Evolutionary conservation across 2,797 vertebrate species (phyloP).

Genomic region (Helostoma temminkii): DNA sequence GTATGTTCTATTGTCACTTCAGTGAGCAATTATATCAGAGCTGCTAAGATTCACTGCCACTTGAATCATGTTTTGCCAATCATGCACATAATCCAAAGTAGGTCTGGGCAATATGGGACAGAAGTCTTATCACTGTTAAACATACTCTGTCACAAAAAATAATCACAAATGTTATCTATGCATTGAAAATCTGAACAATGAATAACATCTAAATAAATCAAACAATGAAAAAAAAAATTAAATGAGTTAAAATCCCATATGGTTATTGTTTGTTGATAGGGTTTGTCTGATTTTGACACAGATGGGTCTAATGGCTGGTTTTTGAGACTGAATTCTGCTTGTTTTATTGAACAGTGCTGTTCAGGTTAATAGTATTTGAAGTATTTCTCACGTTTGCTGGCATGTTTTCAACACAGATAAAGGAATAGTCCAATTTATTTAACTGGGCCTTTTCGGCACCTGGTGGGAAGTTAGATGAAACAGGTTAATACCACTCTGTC

Average conservation of each 20-base stretch:
- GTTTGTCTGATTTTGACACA: neutral
- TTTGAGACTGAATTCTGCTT: too few relatives aligned
- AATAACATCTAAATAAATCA: neutral
- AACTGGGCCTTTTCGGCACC: neutral
- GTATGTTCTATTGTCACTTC: neutral
- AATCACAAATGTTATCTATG: neutral
- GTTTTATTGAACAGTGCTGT: neutral
- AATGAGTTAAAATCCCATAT: too few relatives aligned
- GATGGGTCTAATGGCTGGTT: neutral
- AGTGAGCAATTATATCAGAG: constrained; percentile 8
- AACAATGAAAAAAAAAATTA: too few relatives aligned
- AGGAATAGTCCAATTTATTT: neutral
- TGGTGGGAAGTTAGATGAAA: neutral
- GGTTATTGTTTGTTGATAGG: too few relatives aligned
- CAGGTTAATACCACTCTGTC: neutral
- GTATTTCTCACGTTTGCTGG: neutral
- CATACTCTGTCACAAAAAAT: too few relatives aligned
- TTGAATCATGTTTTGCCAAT: neutral
- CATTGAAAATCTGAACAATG: neutral
- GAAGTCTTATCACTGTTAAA: neutral
- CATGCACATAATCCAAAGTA: neutral
- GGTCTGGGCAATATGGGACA: neutral
- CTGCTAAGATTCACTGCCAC: constrained; percentile 3
- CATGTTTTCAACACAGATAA: neutral
- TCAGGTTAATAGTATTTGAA: neutral